Base-by-base conservation (phyloP, 2,113 vertebrate species). In the Brachyhypopomus gauderio region DNA sequence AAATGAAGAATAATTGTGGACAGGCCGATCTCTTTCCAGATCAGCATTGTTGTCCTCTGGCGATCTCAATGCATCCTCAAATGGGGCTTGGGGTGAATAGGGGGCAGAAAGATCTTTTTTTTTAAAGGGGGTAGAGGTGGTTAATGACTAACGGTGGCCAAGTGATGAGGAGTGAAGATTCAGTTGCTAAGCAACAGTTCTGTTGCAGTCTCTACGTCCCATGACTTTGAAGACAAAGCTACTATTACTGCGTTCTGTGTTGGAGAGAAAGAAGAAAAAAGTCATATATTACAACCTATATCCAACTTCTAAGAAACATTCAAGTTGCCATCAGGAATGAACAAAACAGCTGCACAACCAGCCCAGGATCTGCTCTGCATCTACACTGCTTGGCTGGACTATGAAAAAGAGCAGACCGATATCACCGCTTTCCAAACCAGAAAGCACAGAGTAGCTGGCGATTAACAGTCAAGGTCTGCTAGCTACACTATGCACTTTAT, bases 161-260 rank as follows among this genome's bases (percentile, higher is more conserved):
- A 90, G 78, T 87, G 88, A 92, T 92, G 92, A 90, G 81, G 89
- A 14, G 83, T 84, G 84, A 91, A 87, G 30, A 34, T 89, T 98
- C 93, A 98, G 95, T 99, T 98, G 94, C 96, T 98, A 90, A 98
- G 96, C 87, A 98, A 96, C 90, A 97, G 91, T 93, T 99, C 97
- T 95, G 98, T 99, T 83, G 97, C 98, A 84, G 96, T 96, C 91
- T 98, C 97, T 95, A 97, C 97, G 55, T 98, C 97, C 97, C 97
- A 98, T 86, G 96, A 97, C 95, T 98, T 98, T 90, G 98, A 99
- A 92, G 98, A 98, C 94, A 99, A 96, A 91, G 98, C 98, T 87
- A 97, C 97, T 97, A 99, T 98, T 96, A 98, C 98, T 92, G 96
- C 96, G 88, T 99, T 98, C 98, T 99, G 94, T 72, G 82, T 70